phyloP scores from a whole-genome alignment of 2,113 vertebrate species.

The Sphaerodactylus townsendi region DNA sequence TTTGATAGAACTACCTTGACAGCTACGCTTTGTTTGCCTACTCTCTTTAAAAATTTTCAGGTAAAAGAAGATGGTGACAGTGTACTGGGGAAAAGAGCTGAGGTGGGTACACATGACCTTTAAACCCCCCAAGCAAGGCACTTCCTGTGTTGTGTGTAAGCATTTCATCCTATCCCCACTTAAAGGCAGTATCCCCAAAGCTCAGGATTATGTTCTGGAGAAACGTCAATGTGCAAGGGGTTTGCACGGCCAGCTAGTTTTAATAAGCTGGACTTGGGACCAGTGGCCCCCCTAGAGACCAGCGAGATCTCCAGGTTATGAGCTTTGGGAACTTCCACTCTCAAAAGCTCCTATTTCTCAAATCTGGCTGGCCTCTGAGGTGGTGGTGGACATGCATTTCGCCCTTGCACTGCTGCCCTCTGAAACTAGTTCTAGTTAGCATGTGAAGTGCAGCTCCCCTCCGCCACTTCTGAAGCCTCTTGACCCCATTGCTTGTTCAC shows the following conservation, averaged over 20 bases:
- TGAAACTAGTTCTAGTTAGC: neutral
- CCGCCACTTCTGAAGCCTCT: neutral
- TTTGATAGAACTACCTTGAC: slow-evolving; percentile 60
- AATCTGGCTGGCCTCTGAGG: too few species aligned
- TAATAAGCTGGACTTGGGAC: neutral
- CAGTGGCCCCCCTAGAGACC: too few species aligned
- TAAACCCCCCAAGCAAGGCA: slow-evolving; percentile 26
- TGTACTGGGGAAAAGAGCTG: slow-evolving; percentile 66
- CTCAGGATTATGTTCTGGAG: slow-evolving; percentile 24
- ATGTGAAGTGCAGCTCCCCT: neutral
- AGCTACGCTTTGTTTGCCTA: slow-evolving; percentile 60
- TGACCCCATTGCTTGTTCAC: neutral
- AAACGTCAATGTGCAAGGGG: neutral
- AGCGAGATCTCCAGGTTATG: too few species aligned
- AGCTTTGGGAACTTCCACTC: too few species aligned
- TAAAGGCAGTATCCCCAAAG: neutral
- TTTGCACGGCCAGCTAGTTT: neutral
- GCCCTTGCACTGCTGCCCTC: too few species aligned
- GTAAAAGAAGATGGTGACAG: slow-evolving; percentile 63
- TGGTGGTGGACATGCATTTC: too few species aligned
- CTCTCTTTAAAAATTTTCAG: slow-evolving; percentile 65
- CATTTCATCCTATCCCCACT: neutral
- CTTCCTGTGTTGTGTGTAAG: slow-evolving; percentile 38
- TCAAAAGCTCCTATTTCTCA: too few species aligned
- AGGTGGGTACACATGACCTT: slow-evolving; percentile 39